Percentiles rank a stretch among this genome's conserved stretches.
phyloP scores from a whole-genome alignment of 2,113 vertebrate species.

The Marmota monax region DNA sequence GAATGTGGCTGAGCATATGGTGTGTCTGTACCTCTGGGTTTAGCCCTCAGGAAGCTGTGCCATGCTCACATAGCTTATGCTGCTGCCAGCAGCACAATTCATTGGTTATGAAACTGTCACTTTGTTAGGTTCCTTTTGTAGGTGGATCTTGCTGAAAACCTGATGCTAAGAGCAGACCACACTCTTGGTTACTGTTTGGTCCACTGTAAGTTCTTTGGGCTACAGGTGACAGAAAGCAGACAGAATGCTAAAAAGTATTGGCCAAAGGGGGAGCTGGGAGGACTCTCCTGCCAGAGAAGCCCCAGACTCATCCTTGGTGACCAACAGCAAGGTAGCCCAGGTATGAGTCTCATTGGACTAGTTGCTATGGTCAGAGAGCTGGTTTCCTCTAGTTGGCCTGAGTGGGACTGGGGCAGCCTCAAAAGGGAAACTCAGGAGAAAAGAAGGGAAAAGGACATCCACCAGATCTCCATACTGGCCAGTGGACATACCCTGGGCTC shows the following conservation, averaged over 20 bases:
- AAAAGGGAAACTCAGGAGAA: not conserved
- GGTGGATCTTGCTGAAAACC: not conserved
- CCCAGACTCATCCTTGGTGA: not conserved
- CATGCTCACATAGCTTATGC: not conserved
- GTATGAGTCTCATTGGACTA: not conserved
- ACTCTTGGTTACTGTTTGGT: not conserved
- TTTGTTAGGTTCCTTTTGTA: not conserved
- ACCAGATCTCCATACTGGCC: not conserved
- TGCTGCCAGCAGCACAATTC: not conserved
- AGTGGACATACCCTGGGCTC: no score
- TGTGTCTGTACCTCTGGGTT: constrained; percentile 84
- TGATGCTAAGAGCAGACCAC: no score
- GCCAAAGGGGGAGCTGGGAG: not conserved
- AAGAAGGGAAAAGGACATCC: not conserved
- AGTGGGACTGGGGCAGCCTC: not conserved
- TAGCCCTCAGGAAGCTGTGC: not conserved
- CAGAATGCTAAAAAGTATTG: not conserved
- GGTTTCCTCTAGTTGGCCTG: not conserved
- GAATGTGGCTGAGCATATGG: constrained; percentile 91
- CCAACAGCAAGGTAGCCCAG: not conserved
- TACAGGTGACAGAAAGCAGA: not conserved
- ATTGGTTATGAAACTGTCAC: not conserved
- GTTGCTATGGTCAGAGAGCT: not conserved
- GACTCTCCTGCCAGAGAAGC: not conserved
- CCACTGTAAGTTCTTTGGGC: not conserved